Evolutionary conservation across 2,113 vertebrate species (phyloP).

Genomic region (Cottus gobio): DNA sequence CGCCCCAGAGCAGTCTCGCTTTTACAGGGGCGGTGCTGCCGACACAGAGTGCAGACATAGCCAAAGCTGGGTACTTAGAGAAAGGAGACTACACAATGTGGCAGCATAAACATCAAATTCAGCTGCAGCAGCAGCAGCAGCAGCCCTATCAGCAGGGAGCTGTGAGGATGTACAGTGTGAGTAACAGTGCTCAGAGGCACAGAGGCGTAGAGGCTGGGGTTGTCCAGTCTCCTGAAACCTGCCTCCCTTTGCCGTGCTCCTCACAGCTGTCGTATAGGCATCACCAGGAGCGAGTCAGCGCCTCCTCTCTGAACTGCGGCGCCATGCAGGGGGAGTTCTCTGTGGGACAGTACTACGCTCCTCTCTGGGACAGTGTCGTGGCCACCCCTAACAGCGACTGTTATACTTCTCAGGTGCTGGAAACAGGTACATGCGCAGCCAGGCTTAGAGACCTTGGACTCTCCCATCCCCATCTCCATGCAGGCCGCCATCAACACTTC

Average conservation of each 20-base stretch:
- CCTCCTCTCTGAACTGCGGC: constrained; percentile 87
- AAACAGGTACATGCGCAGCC: constrained; percentile 75
- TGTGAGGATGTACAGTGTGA: constrained; percentile 82
- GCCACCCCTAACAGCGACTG: constrained; percentile 91
- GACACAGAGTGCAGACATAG: constrained; percentile 80
- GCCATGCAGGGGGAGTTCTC: constrained; percentile 88
- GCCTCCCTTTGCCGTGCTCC: constrained; percentile 72
- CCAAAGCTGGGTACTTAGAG: constrained; percentile 85
- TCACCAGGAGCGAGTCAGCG: constrained; percentile 81
- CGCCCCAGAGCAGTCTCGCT: constrained; percentile 79
- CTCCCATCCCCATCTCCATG: constrained; percentile 75
- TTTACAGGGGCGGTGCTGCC: constrained; percentile 84
- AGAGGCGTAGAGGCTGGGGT: constrained; percentile 72
- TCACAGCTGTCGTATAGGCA: constrained; percentile 76
- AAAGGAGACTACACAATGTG: constrained; percentile 86
- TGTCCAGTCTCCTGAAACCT: constrained; percentile 85
- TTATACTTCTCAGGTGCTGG: constrained; percentile 90
- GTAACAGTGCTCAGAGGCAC: constrained; percentile 74
- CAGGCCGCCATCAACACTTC: constrained; percentile 63
- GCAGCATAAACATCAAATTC: constrained; percentile 85
- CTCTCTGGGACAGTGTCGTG: constrained; percentile 91
- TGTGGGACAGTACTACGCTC: constrained; percentile 87
- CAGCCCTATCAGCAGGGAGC: constrained; percentile 85
- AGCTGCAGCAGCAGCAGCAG: constrained; percentile 85
- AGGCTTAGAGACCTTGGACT: constrained; percentile 77